Evolutionary conservation across 2,888 invertebrate species (phyloP).

Genomic region (Drosophila cognata): DNA sequence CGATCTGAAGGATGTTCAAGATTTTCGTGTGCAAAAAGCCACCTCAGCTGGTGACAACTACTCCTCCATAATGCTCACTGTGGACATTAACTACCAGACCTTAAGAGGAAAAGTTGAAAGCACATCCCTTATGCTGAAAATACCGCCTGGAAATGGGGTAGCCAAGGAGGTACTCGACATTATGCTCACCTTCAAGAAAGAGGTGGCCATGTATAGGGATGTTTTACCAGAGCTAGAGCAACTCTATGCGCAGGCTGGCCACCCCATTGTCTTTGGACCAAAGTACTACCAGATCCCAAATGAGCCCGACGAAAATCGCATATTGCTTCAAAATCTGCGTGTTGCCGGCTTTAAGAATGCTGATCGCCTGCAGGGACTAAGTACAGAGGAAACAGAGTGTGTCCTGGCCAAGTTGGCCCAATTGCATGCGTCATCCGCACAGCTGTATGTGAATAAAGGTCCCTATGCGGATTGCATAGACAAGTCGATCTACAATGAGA

Average conservation of each 20-base stretch:
- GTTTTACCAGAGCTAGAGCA: slow-evolving; percentile 59
- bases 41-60: slow-evolving; percentile 74
- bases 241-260: slow-evolving; percentile 59
- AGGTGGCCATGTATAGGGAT: slow-evolving; percentile 60
- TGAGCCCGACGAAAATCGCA: slow-evolving; percentile 41
- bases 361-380: slow-evolving; percentile 74
- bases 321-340: slow-evolving; percentile 77
- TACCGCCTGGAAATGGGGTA: slow-evolving; percentile 31
- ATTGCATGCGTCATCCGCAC: slow-evolving; percentile 82
- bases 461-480: slow-evolving; percentile 36
- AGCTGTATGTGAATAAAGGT: slow-evolving; percentile 62
- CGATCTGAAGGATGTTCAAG: slow-evolving; percentile 52
- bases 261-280: slow-evolving; percentile 60
- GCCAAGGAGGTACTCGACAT: slow-evolving; percentile 19
- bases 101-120: slow-evolving; percentile 8
- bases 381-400: slow-evolving; percentile 67
- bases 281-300: slow-evolving; percentile 53
- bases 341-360: slow-evolving; percentile 69
- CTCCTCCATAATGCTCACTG: slow-evolving; percentile 63
- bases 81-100: slow-evolving; percentile 48
- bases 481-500: slow-evolving; percentile 35
- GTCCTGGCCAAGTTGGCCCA: slow-evolving; percentile 78
- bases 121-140: slow-evolving; percentile 64
- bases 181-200: slow-evolving; percentile 69
- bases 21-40: slow-evolving; percentile 55